Base-by-base conservation (phyloP, 2,113 vertebrate genomes). In the Platysternon megacephalum region DNA sequence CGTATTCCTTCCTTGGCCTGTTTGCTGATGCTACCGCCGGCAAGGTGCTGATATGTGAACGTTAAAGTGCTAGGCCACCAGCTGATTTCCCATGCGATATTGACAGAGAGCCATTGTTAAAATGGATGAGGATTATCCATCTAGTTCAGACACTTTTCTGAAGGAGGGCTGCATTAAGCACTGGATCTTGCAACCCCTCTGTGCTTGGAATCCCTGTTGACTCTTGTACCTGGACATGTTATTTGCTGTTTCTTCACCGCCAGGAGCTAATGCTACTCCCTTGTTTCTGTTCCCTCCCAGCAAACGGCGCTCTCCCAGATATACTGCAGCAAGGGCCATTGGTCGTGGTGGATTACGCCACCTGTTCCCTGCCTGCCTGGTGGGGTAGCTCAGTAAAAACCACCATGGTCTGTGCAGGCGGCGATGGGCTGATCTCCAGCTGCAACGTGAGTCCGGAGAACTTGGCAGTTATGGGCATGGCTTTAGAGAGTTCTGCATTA, bases 401-500 rank as follows among this genome's bases (percentile, higher is more conserved):
- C 93, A 97, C 1, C 85, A 98, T 98, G 98, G n/a, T 98, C 49
- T 98, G 98, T 0, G 98, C 98, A 2, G 97, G 98, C 1, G 98
- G 98, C 0, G 98, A 98, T 0, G 98, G 98, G 7, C 9, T 97
- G 16, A 97, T 2, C 92, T 98, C 98, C 95, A 98, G 98, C 3
- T 98, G 98, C 32, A 97, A 96, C 0, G 97, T 98, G 94, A 98
- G 98, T 98, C 42, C 29, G 8, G 29, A 46, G 8, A 84, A 35
- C 65, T 14, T 6, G 0, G 1, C 51, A 32, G 22, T 12, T 26
- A 32, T 21, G 44, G 52, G 22, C 48, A 55, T 53, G 68, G 24
- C 39, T 49, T 88, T 21, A 16, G 42, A 9, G 14, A 48, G 42
- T 49, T 39, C 44, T 26, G 1, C 10, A 79, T 44, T 35, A 21